Percentiles rank a stretch among this genome's conserved stretches.
phyloP scores from a whole-genome alignment of 30 jellyfish, hydroid and myxozoan genomes.

The Turritopsis dohrnii region DNA sequence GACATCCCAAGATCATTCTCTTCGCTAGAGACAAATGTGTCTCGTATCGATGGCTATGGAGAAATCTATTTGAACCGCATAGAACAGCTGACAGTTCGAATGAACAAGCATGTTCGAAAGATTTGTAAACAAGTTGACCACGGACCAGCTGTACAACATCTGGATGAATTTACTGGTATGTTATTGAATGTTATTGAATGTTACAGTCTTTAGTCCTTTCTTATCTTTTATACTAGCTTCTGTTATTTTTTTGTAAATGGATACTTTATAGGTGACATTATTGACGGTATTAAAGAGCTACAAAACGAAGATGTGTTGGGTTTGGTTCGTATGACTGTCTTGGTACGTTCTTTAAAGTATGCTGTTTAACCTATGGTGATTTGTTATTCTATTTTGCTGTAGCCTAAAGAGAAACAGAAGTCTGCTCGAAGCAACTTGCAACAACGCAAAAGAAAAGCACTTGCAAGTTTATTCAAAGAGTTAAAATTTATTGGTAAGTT shows the following conservation, averaged over 20 bases:
- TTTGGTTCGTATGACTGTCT: conserved; percentile 40
- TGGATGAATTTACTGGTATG: conserved; percentile 80
- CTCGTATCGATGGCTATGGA: conserved; percentile 9
- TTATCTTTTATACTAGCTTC: not conserved
- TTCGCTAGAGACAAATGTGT: not conserved
- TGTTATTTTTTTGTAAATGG: not conserved
- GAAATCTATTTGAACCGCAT: not conserved
- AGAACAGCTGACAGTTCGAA: not conserved
- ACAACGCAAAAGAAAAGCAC: conserved; percentile 62
- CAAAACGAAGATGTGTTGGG: conserved; percentile 34
- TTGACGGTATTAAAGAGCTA: conserved; percentile 46
- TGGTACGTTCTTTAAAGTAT: too few species aligned
- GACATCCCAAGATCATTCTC: not conserved
- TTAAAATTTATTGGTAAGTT: conserved; percentile 58
- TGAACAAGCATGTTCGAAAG: conserved; percentile 16
- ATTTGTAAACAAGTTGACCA: not conserved
- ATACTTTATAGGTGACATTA: conserved; percentile 53
- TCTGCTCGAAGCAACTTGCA: conserved; percentile 59
- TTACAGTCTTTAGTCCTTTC: not conserved
- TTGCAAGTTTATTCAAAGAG: conserved; percentile 55
- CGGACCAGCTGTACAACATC: conserved; percentile 22
- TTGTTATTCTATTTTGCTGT: not conserved
- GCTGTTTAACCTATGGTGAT: not conserved
- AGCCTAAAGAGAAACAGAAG: conserved; percentile 70
- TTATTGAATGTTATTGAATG: too few species aligned